Percentiles rank a stretch among this genome's conserved stretches.
Conservation (phyloP, 2,113 vertebrate genomes). For the Turdus rufiventris region DNA sequence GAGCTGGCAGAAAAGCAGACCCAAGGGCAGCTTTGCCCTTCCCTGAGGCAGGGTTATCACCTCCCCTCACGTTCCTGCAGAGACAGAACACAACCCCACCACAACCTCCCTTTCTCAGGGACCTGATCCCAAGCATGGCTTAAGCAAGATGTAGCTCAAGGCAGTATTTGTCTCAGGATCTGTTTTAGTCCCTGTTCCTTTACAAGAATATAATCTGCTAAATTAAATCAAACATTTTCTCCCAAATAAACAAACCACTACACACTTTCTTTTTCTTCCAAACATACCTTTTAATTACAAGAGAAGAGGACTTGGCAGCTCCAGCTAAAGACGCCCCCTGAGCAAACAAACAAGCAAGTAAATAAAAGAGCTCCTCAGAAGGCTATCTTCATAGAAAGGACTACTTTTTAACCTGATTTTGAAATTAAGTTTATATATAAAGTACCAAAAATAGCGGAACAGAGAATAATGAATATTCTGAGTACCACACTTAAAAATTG, state of each 20-base stretch:
- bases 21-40: not conserved
- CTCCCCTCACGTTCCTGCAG: not conserved
- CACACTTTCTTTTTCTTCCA: not conserved
- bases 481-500: not conserved
- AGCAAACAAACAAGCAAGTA: not conserved
- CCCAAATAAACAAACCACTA: not conserved
- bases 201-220: slow-evolving; percentile 11
- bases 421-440: not conserved
- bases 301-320: not conserved
- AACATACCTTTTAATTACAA: not conserved
- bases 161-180: not conserved
- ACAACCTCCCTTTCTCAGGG: not conserved
- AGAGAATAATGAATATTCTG: not conserved
- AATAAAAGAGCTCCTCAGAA: not conserved
- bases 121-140: rapidly evolving
- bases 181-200: not conserved
- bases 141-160: not conserved
- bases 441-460: not conserved
- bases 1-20: not conserved
- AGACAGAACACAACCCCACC: not conserved
- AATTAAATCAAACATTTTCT: slow-evolving; percentile 8
- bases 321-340: not conserved
- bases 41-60: not conserved
- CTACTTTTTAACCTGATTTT: not conserved
- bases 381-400: not conserved